Evolutionary conservation across 2,888 invertebrate genomes (phyloP).

Genomic region (Arctia plantaginis): DNA sequence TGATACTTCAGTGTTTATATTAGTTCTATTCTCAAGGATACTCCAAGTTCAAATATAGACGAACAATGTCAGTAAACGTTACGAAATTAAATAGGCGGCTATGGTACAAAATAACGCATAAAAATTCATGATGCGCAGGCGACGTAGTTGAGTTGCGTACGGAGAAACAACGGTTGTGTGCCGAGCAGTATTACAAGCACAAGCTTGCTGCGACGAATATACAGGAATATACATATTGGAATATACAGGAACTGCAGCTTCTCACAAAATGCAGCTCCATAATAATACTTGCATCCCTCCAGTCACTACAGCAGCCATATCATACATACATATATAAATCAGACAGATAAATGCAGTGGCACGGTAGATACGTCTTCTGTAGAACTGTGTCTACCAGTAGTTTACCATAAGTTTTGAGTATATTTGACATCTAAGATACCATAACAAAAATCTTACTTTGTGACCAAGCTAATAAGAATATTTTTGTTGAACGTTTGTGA

Average conservation of each 20-base stretch:
- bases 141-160: constrained; percentile 56
- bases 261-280: no score
- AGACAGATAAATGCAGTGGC: no score
- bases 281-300: neutral
- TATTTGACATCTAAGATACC: no score
- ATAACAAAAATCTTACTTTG: no score
- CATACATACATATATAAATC: no score
- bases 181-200: constrained; percentile 44
- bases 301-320: neutral
- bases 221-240: no score
- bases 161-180: constrained; percentile 69
- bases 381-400: neutral
- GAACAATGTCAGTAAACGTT: constrained; percentile 44
- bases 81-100: constrained; percentile 52
- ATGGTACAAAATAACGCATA: constrained; percentile 60
- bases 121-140: constrained; percentile 66
- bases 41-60: constrained; percentile 25
- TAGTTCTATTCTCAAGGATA: constrained; percentile 18
- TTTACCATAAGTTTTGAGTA: no score
- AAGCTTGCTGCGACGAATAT: constrained; percentile 51
- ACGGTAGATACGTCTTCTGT: neutral
- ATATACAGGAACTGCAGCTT: no score
- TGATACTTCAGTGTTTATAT: neutral
- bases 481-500: no score
- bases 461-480: no score